Evolutionary conservation across 1,140 invertebrate genomes (phyloP), one percentile per base, ranked within the genome.

Genomic region (Heliconius himera): DNA sequence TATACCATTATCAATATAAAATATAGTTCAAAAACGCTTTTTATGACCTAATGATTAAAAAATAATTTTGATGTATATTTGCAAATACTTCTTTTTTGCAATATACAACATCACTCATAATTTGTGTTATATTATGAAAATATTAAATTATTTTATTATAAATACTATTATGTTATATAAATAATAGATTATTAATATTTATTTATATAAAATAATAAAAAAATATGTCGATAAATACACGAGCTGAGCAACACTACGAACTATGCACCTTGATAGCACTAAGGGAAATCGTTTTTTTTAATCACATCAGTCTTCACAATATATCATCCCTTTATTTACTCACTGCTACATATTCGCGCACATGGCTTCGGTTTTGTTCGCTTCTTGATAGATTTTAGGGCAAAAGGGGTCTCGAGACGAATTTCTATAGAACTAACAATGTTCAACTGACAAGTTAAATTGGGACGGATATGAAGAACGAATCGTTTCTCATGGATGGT

Each of bases 321-420:
- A 92, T 90, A 93, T 93, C 92, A 92, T 94, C 92, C 92, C 92
- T 92, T 92, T 93, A 92, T 93, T 93, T 92, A 92, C 86, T 89
- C 84, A 83, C 87, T 87, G 91, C 85, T 90, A 92, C 91, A 94
- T 92, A 94, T 94, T 91, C 90, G 92, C 92, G 87, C 87, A 90
- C 84, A 80, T 75, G 85, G 87, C 90, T 90, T 91, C 92, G 60
- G 60, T 66, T 66, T 66, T 66, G 88, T 92, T 87, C 85, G 84
- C 49, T 79, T 46, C 74, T 74, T 78, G 78, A 87, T 87, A 87
- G 82, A 87, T 89, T 88, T 85, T 87, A 85, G 84, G 60, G 86
- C 87, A 90, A 91, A 36, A 89, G 89, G 91, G 91, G 88, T 89
- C 83, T 71, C 77, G 80, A 85, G 83, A 82, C 78, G 84, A 80